phyloP scores from a whole-genome alignment of 2,797 vertebrate genomes.

The Acanthurus lineatus region DNA sequence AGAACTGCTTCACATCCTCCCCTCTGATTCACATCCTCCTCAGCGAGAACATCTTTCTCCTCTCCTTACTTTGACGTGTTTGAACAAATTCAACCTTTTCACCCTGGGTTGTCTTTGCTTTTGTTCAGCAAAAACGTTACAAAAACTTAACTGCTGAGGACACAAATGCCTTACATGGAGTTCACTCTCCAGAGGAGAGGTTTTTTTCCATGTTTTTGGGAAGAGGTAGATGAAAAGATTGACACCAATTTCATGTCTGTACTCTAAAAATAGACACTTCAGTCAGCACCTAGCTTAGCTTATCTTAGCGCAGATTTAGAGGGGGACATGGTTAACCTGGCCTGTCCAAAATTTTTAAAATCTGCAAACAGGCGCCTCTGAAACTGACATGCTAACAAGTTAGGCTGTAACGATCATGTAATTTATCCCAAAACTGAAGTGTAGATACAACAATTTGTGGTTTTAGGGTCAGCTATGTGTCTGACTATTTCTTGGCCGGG shows the following conservation, averaged over 20 bases:
- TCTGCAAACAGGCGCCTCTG: neutral
- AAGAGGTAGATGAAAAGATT: neutral
- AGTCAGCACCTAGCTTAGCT: neutral
- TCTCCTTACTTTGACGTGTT: conserved; percentile 24
- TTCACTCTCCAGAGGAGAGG: neutral
- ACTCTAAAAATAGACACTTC: neutral
- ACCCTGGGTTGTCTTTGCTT: conserved; percentile 14
- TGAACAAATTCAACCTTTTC: conserved; percentile 44
- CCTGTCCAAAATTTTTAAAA: neutral
- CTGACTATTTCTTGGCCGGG: neutral
- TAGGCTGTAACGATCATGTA: neutral
- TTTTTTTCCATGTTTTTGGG: neutral
- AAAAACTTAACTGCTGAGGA: neutral
- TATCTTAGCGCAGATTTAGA: neutral
- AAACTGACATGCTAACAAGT: neutral
- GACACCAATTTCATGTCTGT: neutral
- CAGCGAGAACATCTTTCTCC: conserved; percentile 14
- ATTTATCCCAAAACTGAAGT: neutral
- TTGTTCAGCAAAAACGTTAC: conserved; percentile 8
- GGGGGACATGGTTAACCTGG: neutral
- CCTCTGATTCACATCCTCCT: conserved; percentile 47
- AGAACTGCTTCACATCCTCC: conserved; percentile 35
- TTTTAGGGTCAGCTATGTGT: neutral
- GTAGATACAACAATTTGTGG: neutral
- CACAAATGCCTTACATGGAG: neutral